Evolutionary conservation across 1,140 invertebrate species (phyloP).

Genomic region (Drosophila baimaii): DNA sequence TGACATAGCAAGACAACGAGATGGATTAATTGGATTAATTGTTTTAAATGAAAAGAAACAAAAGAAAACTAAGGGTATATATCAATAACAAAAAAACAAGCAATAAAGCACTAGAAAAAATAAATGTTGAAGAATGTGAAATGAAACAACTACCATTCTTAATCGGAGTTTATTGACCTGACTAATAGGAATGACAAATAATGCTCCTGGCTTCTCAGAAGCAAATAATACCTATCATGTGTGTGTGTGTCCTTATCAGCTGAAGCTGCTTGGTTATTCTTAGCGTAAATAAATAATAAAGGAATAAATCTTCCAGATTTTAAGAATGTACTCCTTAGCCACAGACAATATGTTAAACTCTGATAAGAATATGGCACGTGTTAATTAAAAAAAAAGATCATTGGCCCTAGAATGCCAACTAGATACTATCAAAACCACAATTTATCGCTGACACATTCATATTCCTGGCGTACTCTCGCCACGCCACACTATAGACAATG

Average conservation of each 20-base stretch:
- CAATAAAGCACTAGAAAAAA: neutral
- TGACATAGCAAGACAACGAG: too few relatives aligned
- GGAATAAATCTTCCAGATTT: too few relatives aligned
- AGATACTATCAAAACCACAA: constrained; percentile 4
- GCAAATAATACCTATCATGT: neutral
- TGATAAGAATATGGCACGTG: neutral
- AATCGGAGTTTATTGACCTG: too few relatives aligned
- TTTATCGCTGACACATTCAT: constrained; percentile 6
- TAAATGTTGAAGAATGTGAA: neutral
- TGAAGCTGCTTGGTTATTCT: neutral
- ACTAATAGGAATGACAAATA: neutral
- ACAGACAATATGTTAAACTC: neutral
- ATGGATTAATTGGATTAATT: constrained; percentile 6
- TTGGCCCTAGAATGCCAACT: neutral
- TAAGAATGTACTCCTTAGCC: neutral
- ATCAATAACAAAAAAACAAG: neutral
- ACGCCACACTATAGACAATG: neutral
- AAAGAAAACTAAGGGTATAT: neutral
- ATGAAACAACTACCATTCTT: too few relatives aligned
- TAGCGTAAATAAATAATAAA: neutral
- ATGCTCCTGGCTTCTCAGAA: neutral
- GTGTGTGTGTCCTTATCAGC: neutral
- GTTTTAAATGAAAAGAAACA: neutral
- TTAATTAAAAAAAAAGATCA: constrained; percentile 6
- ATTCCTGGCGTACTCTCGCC: neutral